Conservation (phyloP, 2,113 vertebrate species). For the Tretioscincus oriximinensis region DNA sequence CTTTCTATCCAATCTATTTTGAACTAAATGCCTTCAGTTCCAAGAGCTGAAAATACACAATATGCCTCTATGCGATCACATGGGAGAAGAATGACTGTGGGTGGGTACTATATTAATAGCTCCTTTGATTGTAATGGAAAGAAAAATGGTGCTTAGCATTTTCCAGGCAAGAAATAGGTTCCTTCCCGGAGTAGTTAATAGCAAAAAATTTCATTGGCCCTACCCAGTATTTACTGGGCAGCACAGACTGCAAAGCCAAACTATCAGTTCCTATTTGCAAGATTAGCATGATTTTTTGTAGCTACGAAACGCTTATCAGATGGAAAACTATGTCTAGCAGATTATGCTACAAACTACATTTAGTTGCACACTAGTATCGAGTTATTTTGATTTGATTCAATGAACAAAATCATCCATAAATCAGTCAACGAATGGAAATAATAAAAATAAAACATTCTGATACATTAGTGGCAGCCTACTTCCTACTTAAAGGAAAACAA, state of each 20-base stretch:
- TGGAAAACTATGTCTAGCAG: conserved; percentile 72
- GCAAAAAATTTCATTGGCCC: conserved; percentile 67
- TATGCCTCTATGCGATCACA: background rate
- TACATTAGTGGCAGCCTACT: background rate
- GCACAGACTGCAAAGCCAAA: conserved; percentile 65
- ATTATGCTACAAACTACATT: conserved; percentile 73
- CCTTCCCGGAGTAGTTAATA: conserved; percentile 46
- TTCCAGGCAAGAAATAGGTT: conserved; percentile 35
- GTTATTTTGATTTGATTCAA: conserved; percentile 68
- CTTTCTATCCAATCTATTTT: conserved; percentile 13
- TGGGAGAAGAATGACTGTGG: background rate
- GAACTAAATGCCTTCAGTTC: conserved; percentile 13
- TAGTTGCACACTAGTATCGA: conserved; percentile 63
- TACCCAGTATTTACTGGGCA: conserved; percentile 72
- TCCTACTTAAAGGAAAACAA: conserved; percentile 15
- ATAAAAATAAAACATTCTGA: conserved; percentile 47
- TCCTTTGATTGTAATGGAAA: background rate
- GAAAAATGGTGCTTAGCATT: conserved; percentile 27
- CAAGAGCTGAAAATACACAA: background rate
- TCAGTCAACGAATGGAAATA: conserved; percentile 41
- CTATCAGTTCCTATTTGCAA: conserved; percentile 59
- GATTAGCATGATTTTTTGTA: conserved; percentile 68
- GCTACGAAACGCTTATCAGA: conserved; percentile 70
- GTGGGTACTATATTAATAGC: conserved; percentile 21
- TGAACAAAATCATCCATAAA: conserved; percentile 63